A percentile compares a stretch with the other conserved stretches of the same genome.
These are phyloP conservation scores for Oligia latruncula DNA, from an alignment of 2,888 invertebrate genomes.

Conservation along the genomic window DNA sequence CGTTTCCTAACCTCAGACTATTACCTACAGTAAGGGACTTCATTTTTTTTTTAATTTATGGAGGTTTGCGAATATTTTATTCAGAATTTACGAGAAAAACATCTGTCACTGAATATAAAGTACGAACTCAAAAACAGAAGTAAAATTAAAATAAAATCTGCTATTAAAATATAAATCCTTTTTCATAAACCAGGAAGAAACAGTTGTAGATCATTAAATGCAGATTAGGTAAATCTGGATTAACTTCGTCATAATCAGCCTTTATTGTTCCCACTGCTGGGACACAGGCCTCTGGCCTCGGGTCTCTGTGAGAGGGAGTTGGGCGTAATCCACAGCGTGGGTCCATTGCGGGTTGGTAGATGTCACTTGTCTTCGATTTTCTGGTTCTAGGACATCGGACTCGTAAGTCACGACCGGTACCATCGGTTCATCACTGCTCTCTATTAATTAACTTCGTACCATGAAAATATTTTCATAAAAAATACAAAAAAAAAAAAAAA, in stretches of 20 bases:
- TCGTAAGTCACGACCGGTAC: not conserved
- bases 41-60: slow-evolving; percentile 4
- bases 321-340: not conserved
- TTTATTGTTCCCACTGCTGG: not conserved
- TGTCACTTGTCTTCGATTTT: not conserved
- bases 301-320: not conserved
- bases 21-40: not conserved
- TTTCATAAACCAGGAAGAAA: not conserved
- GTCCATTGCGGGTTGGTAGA: not conserved
- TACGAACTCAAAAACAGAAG: not conserved
- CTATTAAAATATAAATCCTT: not conserved
- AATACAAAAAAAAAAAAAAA: too few species aligned
- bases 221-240: not conserved
- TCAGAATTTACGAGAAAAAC: not conserved
- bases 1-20: not conserved
- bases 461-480: not conserved
- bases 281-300: not conserved
- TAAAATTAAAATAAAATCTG: not conserved
- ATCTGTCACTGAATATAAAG: slow-evolving; percentile 8
- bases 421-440: not conserved
- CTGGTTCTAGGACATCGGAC: not conserved
- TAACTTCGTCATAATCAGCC: not conserved
- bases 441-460: not conserved
- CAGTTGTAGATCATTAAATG: not conserved
- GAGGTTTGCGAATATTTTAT: not conserved